phyloP scores from a whole-genome alignment of 2,797 vertebrate species.

The Peromyscus aztecus region DNA sequence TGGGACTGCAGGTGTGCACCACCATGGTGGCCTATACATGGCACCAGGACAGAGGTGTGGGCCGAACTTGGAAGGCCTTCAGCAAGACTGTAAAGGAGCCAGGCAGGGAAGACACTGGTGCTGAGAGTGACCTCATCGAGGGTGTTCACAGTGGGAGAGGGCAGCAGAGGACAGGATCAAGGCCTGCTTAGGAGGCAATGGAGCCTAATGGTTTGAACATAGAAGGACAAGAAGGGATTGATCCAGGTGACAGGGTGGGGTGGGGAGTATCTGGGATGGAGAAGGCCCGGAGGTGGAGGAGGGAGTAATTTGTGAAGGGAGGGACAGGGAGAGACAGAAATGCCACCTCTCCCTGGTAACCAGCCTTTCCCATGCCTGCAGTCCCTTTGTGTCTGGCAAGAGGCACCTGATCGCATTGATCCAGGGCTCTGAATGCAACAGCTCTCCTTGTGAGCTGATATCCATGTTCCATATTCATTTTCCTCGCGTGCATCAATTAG shows the following conservation, averaged over 20 bases:
- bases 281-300: not conserved
- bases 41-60: not conserved
- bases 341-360: not conserved
- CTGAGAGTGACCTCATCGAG: accelerated
- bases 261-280: accelerated
- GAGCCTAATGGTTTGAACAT: not conserved
- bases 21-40: not conserved
- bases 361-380: not conserved
- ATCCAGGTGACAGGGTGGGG: not conserved
- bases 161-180: not conserved
- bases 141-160: not conserved
- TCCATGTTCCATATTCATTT: constrained; percentile 57
- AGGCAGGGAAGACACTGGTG: not conserved
- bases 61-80: not conserved
- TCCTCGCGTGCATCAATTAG: constrained; percentile 76
- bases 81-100: not conserved
- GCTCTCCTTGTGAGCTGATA: constrained; percentile 55
- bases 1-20: not conserved
- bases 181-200: not conserved
- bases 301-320: not conserved
- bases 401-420: not conserved
- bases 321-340: not conserved
- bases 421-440: not conserved
- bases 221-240: not conserved
- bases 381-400: not conserved